A percentile compares a stretch with the other conserved stretches of the same genome.
Conservation (phyloP, 2,113 vertebrate genomes). For the Oncorhynchus gorbuscha region DNA sequence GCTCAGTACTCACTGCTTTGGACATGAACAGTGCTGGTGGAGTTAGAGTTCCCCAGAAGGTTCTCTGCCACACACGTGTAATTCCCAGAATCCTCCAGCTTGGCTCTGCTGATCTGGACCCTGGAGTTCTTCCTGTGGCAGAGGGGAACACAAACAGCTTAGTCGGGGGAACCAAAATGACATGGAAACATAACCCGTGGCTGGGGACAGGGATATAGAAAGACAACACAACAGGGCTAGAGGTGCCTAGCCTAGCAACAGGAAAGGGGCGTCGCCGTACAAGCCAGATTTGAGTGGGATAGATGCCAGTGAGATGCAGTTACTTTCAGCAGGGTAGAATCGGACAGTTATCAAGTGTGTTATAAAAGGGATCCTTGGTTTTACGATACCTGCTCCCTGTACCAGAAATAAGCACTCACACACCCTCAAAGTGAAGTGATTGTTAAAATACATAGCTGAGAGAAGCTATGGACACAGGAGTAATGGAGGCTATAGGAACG, state of each 20-base stretch:
- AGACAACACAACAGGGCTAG: not conserved
- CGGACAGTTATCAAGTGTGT: not conserved
- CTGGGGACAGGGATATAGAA: not conserved
- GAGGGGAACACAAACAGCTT: conserved; percentile 60
- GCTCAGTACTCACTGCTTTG: conserved; percentile 88
- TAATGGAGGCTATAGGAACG: not conserved
- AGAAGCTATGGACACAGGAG: not conserved
- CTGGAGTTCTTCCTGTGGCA: conserved; percentile 91
- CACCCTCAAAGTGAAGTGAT: not conserved
- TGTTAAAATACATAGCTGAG: not conserved
- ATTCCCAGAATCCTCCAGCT: conserved; percentile 92
- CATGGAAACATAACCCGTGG: conserved; percentile 59
- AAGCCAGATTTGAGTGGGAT: conserved; percentile 12
- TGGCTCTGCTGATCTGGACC: conserved; percentile 91
- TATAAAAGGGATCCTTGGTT: conserved; percentile 11
- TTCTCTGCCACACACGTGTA: conserved; percentile 97
- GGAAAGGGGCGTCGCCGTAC: not conserved
- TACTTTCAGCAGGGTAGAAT: not conserved
- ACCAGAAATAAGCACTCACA: not conserved
- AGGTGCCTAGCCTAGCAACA: not conserved
- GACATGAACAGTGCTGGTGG: conserved; percentile 88
- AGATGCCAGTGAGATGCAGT: not conserved
- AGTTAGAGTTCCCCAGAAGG: conserved; percentile 84
- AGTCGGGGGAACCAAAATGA: conserved; percentile 64
- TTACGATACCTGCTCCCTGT: conserved; percentile 7